Percentiles rank a stretch among this genome's conserved stretches.
Conservation (phyloP, 2,888 invertebrate genomes). For the Chelonus formosanus region DNA sequence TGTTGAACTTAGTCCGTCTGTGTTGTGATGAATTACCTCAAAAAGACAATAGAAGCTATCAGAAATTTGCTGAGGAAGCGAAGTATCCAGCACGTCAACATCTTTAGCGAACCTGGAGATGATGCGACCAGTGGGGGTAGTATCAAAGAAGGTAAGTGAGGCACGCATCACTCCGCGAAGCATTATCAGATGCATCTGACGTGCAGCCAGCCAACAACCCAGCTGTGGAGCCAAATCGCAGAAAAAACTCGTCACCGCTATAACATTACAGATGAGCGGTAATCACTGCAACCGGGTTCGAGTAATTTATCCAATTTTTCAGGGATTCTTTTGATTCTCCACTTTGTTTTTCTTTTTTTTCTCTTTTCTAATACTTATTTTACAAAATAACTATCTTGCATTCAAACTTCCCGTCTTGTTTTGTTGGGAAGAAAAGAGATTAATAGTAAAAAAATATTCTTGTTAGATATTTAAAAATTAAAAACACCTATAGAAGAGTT, state of each 20-base stretch:
- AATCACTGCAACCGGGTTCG: conserved; percentile 45
- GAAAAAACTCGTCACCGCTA: conserved; percentile 75
- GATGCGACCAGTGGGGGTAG: conserved; percentile 67
- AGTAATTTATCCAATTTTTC: too few species aligned
- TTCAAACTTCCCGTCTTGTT: background rate
- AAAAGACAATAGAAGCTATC: conserved; percentile 77
- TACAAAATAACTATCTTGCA: background rate
- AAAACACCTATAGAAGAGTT: too few species aligned
- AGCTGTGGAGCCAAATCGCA: conserved; percentile 75
- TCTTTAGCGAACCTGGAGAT: conserved; percentile 78
- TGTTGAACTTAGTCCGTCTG: too few species aligned
- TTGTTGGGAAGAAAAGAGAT: background rate
- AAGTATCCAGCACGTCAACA: conserved; percentile 76
- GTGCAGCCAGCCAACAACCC: conserved; percentile 75
- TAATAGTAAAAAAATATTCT: too few species aligned
- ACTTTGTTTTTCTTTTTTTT: conserved; percentile 26
- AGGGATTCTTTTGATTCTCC: too few species aligned
- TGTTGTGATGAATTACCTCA: conserved; percentile 70
- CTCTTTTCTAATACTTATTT: background rate
- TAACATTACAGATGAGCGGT: conserved; percentile 66
- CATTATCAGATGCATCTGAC: conserved; percentile 64
- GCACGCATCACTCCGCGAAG: conserved; percentile 65
- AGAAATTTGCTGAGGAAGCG: conserved; percentile 73
- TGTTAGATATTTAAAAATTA: too few species aligned
- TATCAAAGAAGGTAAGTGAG: conserved; percentile 67